Evolutionary conservation across 2,113 vertebrate genomes (phyloP), one percentile per base, ranked within the genome.

Genomic region (Coptodon bakossiorum): DNA sequence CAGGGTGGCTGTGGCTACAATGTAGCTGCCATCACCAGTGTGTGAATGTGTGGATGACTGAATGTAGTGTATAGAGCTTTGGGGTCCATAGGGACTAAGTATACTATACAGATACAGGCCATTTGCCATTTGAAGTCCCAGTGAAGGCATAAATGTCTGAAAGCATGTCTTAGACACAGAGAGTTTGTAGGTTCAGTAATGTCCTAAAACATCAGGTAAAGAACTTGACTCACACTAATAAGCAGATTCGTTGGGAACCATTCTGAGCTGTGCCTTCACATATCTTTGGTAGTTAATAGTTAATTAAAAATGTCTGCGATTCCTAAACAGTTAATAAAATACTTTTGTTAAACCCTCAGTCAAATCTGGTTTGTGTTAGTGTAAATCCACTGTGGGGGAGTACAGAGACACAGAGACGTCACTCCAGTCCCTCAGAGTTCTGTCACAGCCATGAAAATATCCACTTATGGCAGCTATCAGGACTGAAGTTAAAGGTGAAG

Each of bases 1-100:
- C 0, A 57, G 24, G 7, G 7, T 0, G 0, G 56, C 56, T 59
- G 56, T 29, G 56, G 56, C 24, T 59, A 5, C 24, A 16, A 59
- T 2, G 24, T 59, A 59, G 24, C 56, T 29, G 24, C 13, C 24
- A 1, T 59, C 56, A 9, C 7, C 56, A 29, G 24, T 29, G 12
- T 57, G 6, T 54, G 52, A 0, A 6, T 56, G 54, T 0, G 12
- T 29, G 24, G 1, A 5, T 59, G 56, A 59, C 24, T 9, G 7
- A 1, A 0, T 59, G 24, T 5, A 56, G 22, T 7, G 29, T 31
- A 31, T 6, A 31, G 5, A 1, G 54, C 3, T 57, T 57, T 57
- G 54, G 54, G 54, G 54, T 27, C 24, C 54, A 29, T 57, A 8
- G 12, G 54, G 12, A 57, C 54, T 57, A 13, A 56, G 56, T 16